Evolutionary conservation across 2,888 invertebrate species (phyloP).

Genomic region (Zaprionus lineosus): DNA sequence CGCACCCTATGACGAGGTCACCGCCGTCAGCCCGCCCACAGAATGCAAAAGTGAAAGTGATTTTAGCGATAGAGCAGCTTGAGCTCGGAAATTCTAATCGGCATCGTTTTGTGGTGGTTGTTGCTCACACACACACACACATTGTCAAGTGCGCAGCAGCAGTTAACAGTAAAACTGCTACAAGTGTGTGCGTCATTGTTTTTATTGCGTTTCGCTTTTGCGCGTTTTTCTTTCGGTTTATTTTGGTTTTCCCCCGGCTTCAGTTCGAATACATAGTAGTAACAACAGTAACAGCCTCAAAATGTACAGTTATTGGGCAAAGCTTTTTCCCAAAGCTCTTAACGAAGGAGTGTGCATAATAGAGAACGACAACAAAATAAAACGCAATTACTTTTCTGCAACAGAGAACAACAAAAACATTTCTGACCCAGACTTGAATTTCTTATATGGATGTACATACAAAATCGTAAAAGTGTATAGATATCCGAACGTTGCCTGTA

Average conservation of each 20-base stretch:
- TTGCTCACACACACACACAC: conserved; percentile 28
- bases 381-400: conserved; percentile 67
- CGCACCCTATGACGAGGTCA: conserved; percentile 54
- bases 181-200: conserved; percentile 80
- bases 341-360: conserved; percentile 20
- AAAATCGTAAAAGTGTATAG: not conserved
- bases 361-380: conserved; percentile 51
- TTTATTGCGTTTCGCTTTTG: conserved; percentile 79
- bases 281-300: conserved; percentile 29
- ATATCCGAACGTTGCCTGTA: not conserved
- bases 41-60: conserved; percentile 71
- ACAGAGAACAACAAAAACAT: conserved; percentile 25
- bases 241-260: conserved; percentile 66
- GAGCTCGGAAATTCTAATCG: conserved; percentile 66
- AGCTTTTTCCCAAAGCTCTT: conserved; percentile 64
- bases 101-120: conserved; percentile 44
- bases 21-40: conserved; percentile 36
- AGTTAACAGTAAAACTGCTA: conserved; percentile 52
- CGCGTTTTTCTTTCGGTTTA: conserved; percentile 68
- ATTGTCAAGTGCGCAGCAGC: conserved; percentile 50
- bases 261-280: conserved; percentile 4
- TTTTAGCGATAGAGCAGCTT: conserved; percentile 41
- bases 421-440: conserved; percentile 63
- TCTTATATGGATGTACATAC: not conserved
- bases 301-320: conserved; percentile 70